phyloP scores from a whole-genome alignment of 1,140 invertebrate species.

The Habropoda laboriosa region DNA sequence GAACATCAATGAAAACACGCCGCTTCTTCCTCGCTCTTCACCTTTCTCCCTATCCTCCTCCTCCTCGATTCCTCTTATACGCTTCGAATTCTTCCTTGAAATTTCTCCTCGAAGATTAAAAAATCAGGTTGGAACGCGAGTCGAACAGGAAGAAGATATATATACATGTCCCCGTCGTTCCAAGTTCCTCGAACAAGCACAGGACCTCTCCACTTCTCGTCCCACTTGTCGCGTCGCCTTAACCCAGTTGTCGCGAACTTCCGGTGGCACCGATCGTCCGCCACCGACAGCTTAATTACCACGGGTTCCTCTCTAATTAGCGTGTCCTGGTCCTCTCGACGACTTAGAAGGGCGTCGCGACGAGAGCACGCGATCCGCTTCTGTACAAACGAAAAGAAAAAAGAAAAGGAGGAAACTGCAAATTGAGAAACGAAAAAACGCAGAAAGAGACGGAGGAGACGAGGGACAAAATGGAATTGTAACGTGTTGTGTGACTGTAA shows the following conservation, averaged over 20 bases:
- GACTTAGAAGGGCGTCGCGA: constrained; percentile 7
- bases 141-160: no score
- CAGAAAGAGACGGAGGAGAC: background rate
- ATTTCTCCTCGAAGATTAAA: no score
- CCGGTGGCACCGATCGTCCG: constrained; percentile 33
- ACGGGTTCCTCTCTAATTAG: constrained; percentile 31
- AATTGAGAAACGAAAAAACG: background rate
- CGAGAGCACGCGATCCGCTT: constrained; percentile 21
- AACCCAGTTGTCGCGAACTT: constrained; percentile 34
- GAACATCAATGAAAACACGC: background rate
- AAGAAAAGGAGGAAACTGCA: background rate
- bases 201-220: background rate
- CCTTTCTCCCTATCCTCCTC: no score
- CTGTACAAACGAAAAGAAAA: background rate
- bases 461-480: background rate
- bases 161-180: no score
- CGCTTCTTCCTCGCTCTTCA: background rate
- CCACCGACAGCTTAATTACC: constrained; percentile 29
- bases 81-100: background rate
- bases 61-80: background rate
- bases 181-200: background rate
- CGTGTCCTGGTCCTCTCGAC: constrained; percentile 9
- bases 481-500: constrained; percentile 55
- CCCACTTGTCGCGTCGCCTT: constrained; percentile 15
- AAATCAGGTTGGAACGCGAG: no score